Percentiles rank a stretch among this genome's conserved stretches.
These are phyloP conservation scores for Scylla paramamosain DNA, from an alignment of 1,140 invertebrate species.

Conservation along the genomic window DNA sequence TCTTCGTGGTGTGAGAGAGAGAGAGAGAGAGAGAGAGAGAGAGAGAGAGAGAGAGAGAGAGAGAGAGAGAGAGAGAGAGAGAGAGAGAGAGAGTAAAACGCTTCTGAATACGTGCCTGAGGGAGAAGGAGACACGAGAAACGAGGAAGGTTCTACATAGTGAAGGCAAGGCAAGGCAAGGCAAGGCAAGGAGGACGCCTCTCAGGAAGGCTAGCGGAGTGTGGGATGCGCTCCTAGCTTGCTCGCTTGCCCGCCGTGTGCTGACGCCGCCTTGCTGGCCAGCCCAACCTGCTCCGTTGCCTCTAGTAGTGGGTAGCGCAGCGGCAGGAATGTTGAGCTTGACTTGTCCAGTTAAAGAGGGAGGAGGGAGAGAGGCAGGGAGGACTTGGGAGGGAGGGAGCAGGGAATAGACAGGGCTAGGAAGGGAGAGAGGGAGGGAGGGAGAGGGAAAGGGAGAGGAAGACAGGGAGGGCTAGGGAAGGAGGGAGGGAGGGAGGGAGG, in stretches of 20 bases:
- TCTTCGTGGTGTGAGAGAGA: too few relatives aligned
- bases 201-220: neutral
- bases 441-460: too few relatives aligned
- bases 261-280: too few relatives aligned
- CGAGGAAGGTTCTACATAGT: neutral
- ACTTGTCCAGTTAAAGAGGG: neutral
- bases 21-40: neutral
- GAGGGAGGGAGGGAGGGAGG: too few relatives aligned
- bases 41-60: slow-evolving; percentile 18
- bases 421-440: too few relatives aligned
- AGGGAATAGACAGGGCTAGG: neutral
- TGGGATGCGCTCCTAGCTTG: neutral
- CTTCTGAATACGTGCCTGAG: neutral
- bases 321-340: neutral
- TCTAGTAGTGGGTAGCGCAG: neutral
- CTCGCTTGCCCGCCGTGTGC: neutral
- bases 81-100: neutral
- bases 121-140: neutral
- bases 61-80: neutral
- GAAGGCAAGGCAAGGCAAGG: neutral
- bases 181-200: too few relatives aligned
- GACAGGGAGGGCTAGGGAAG: too few relatives aligned
- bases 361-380: neutral
- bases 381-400: neutral
- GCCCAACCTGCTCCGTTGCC: neutral